phyloP scores from a whole-genome alignment of 2,797 vertebrate species.

The Anas georgica region DNA sequence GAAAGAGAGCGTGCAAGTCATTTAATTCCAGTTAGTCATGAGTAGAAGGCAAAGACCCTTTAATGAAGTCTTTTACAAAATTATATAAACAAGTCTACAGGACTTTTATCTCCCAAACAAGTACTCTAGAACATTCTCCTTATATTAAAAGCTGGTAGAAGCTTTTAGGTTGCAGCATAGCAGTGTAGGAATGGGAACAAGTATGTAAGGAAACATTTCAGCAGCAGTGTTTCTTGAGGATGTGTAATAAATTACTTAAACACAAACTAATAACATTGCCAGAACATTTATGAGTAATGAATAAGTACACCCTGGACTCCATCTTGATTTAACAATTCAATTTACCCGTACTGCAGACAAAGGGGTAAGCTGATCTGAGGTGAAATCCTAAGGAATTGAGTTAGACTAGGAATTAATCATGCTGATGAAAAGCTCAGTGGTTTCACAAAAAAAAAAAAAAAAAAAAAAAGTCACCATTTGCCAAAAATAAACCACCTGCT shows the following conservation, averaged over 20 bases:
- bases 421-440: neutral
- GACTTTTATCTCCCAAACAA: too few species aligned
- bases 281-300: neutral
- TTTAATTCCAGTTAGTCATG: too few species aligned
- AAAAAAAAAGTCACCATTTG: neutral
- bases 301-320: neutral
- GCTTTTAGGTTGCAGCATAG: neutral
- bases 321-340: neutral
- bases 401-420: neutral
- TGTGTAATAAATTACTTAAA: neutral
- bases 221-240: neutral
- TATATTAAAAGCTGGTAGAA: too few species aligned
- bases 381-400: neutral
- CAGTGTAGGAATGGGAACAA: accelerated
- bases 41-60: too few species aligned
- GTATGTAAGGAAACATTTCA: neutral
- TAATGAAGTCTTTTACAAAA: too few species aligned
- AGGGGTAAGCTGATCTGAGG: neutral
- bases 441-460: neutral
- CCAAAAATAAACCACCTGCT: neutral
- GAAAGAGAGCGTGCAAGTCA: too few species aligned
- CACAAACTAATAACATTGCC: neutral
- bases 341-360: neutral
- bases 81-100: too few species aligned
- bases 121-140: too few species aligned